phyloP scores from a whole-genome alignment of 2,113 vertebrate species.

The Desmodus rotundus region DNA sequence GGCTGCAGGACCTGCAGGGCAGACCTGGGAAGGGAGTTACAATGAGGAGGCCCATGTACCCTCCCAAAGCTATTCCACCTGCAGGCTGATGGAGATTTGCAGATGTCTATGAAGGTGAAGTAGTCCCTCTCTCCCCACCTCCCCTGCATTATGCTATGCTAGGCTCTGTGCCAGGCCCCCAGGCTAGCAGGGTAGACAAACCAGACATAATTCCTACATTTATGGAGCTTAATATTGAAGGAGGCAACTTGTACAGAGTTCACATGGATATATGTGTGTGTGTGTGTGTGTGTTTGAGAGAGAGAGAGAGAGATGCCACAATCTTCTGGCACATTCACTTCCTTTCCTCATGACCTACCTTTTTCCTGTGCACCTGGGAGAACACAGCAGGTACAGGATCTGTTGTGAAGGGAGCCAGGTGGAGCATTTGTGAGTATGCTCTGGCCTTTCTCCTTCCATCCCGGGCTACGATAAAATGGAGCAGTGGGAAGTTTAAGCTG shows the following conservation, averaged over 20 bases:
- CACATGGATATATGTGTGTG: not conserved
- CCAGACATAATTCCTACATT: not conserved
- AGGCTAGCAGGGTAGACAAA: not conserved
- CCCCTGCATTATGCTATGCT: not conserved
- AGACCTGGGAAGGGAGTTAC: not conserved
- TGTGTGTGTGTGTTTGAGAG: not conserved
- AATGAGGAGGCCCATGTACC: not conserved
- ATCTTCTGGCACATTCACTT: not conserved
- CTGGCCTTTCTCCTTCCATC: not conserved
- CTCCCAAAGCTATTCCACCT: not conserved
- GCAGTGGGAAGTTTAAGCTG: not conserved
- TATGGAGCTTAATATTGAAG: not conserved
- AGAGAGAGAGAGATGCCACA: not conserved
- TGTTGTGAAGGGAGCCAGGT: not conserved
- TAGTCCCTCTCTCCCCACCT: fast-evolving
- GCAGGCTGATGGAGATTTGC: not conserved
- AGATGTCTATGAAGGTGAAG: not conserved
- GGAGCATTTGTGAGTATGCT: not conserved
- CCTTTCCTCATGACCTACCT: not conserved
- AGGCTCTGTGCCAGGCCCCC: not conserved
- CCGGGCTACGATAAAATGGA: not conserved
- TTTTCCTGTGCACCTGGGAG: not conserved
- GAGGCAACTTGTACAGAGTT: not conserved
- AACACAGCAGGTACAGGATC: not conserved
- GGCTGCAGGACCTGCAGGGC: not conserved